Evolutionary conservation across 2,888 invertebrate genomes (phyloP), one percentile per base, ranked within the genome.

Genomic region (Sycophila texana): DNA sequence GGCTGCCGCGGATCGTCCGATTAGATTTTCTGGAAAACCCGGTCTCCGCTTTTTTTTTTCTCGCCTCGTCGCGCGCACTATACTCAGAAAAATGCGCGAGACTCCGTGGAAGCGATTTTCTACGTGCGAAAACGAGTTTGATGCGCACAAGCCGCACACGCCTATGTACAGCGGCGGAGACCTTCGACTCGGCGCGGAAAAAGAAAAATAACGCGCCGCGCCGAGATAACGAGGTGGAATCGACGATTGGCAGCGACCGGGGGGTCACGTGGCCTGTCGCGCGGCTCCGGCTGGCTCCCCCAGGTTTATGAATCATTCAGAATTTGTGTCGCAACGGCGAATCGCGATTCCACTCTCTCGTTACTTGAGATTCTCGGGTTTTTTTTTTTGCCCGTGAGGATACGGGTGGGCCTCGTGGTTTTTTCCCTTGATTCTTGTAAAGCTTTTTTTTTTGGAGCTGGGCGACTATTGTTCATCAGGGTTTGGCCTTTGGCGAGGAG

Each of bases 231-330:
- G 76, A 81, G 55, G 71, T 22, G 51, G 51, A 77, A 74, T 71
- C 74, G 74, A 13, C 49, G 74, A 81, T 74, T 81, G 79, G 79
- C 75, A 26, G 82, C 57, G 61, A 14, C 39, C 66, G 77, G 16
- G 30, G 65, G 22, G 57, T 80, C 81, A 77, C 81, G 80, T 80
- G 80, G 73, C 53, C 22, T 63, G 39, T 51, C 63, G 49, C 20
- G 20, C 47, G 66, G 51, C 18, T 55, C 39, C 63, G 49, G 14
- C 14, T 22, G 66, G 51, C 18, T 55, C 39, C 39, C 39, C 39
- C 39, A 39, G 39, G 57, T 68, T 68, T 70, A 77, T 80, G 80
- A 80, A 80, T 80, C 80, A 81, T 78, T 81, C 74, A 75, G 77
- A 81, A 78, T 74, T 66, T 66, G 72, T 81, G 74, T 81, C 77